Conservation (phyloP, 2,113 vertebrate genomes). For the Eretmochelys imbricata region DNA sequence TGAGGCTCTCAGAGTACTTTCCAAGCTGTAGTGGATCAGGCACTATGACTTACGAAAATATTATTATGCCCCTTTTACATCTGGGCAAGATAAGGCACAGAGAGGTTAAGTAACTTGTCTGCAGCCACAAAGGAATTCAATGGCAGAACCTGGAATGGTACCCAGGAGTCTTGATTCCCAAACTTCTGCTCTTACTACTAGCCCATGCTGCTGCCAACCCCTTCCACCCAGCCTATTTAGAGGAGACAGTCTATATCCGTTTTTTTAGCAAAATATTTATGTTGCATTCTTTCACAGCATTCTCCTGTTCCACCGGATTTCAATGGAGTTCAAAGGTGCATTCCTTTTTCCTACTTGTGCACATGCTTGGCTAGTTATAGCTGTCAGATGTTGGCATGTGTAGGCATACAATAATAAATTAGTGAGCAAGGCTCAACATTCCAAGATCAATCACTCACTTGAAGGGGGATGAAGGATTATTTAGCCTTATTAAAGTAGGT, state of each 20-base stretch:
- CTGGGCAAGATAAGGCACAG: background rate
- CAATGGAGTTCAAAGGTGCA: conserved; percentile 23
- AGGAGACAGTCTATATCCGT: background rate
- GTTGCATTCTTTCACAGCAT: background rate
- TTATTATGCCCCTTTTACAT: background rate
- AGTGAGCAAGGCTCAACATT: background rate
- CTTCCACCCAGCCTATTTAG: background rate
- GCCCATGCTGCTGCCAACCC: fast-evolving
- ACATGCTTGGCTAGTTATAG: background rate
- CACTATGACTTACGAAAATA: background rate
- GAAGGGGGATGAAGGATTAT: fast-evolving
- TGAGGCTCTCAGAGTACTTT: background rate
- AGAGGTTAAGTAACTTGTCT: background rate
- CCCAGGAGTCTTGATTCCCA: fast-evolving
- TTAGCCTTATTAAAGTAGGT: background rate
- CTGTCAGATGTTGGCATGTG: background rate
- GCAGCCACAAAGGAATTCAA: background rate
- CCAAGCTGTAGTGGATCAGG: background rate
- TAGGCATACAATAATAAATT: fast-evolving
- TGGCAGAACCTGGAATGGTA: background rate
- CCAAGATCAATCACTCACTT: background rate
- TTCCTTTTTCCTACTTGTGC: background rate
- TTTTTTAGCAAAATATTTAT: background rate
- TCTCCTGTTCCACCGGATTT: background rate
- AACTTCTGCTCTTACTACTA: background rate